Evolutionary conservation across 1,140 invertebrate species (phyloP).

Genomic region (Rhizoglyphus robini): DNA sequence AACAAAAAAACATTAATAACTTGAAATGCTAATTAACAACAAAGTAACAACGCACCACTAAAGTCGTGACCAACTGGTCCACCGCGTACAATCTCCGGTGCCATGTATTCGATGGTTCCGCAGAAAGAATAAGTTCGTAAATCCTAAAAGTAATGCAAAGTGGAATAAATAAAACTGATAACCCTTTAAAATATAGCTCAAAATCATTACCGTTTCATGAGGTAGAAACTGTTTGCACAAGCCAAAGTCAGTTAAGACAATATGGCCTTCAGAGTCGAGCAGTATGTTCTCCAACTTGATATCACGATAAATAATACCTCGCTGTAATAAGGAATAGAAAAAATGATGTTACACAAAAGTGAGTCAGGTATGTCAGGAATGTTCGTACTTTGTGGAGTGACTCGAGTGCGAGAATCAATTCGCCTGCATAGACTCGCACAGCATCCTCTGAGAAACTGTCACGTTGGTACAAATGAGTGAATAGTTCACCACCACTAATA

Average conservation of each 20-base stretch:
- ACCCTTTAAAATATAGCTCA: background rate
- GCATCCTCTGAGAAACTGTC: conserved; percentile 70
- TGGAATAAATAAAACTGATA: conserved; percentile 6
- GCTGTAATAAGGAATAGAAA: conserved; percentile 38
- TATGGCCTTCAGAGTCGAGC: conserved; percentile 62
- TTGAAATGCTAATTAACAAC: conserved; percentile 6
- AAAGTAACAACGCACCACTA: conserved; percentile 43
- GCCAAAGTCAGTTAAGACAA: conserved; percentile 80
- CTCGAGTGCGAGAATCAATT: conserved; percentile 78
- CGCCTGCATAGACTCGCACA: conserved; percentile 74
- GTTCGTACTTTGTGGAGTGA: conserved; percentile 65
- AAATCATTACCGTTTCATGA: conserved; percentile 41
- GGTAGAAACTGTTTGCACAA: conserved; percentile 72
- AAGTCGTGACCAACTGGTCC: conserved; percentile 71
- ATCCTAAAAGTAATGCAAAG: conserved; percentile 36
- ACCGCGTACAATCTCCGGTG: conserved; percentile 74
- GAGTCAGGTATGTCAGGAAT: background rate
- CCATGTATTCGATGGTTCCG: conserved; percentile 94
- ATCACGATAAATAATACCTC: conserved; percentile 89
- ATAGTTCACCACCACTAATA: conserved; percentile 78
- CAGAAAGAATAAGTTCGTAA: conserved; percentile 88
- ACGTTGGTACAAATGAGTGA: conserved; percentile 75
- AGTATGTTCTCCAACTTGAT: conserved; percentile 89
- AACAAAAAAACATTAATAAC: conserved; percentile 21
- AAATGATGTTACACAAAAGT: background rate